Conservation (phyloP, 1,140 invertebrate genomes). For the Hylaeus anthracinus region DNA sequence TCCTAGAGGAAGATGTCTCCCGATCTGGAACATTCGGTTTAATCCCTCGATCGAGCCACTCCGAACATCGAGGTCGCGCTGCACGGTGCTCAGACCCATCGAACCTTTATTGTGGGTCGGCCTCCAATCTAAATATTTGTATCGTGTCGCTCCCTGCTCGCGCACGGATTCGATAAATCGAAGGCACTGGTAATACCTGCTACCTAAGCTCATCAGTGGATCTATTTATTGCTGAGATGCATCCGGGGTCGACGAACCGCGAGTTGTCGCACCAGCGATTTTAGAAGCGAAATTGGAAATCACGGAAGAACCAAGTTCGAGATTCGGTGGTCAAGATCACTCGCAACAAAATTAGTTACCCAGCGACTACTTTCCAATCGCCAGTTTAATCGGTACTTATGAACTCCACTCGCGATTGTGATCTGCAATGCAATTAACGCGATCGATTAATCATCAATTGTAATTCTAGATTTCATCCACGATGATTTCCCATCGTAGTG, state of each 20-base stretch:
- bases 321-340: slow-evolving; percentile 46
- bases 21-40: background rate
- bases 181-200: background rate
- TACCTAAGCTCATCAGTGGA: slow-evolving; percentile 21
- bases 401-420: no score
- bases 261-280: slow-evolving; percentile 48
- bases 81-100: no score
- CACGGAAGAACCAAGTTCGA: slow-evolving; percentile 3
- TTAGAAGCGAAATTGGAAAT: slow-evolving; percentile 42
- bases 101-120: no score
- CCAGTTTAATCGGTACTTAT: no score
- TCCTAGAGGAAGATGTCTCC: no score
- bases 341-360: no score
- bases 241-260: slow-evolving; percentile 27
- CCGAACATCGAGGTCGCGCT: background rate
- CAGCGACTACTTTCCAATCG: no score
- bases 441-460: no score
- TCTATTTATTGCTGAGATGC: slow-evolving; percentile 54
- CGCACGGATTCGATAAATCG: background rate
- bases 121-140: no score
- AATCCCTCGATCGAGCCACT: background rate
- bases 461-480: no score
- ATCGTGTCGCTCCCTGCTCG: background rate
- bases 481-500: no score
- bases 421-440: no score